Conservation (phyloP, 2,797 vertebrate species). For the Phalanger gymnotis region DNA sequence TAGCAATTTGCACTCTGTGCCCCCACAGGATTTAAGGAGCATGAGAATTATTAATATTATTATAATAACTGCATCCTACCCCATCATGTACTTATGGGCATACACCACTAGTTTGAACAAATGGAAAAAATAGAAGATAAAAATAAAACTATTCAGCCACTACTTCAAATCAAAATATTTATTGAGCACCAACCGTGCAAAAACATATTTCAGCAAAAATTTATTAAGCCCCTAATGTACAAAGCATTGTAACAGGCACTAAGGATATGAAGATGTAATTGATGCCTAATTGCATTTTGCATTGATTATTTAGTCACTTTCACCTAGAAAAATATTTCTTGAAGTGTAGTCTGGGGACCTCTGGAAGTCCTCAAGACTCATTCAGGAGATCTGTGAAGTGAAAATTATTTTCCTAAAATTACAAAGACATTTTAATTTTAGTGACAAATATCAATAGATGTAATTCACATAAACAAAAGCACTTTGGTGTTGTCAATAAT, state of each 20-base stretch:
- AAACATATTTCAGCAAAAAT: background rate
- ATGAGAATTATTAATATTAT: background rate
- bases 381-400: background rate
- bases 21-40: background rate
- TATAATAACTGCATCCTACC: background rate
- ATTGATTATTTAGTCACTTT: background rate
- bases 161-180: background rate
- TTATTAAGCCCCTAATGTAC: background rate
- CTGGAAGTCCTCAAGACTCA: background rate
- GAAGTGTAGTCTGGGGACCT: background rate
- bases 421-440: background rate
- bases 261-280: background rate
- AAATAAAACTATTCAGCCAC: background rate
- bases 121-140: background rate
- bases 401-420: background rate
- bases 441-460: background rate
- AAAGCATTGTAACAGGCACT: background rate
- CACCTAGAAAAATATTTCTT: background rate
- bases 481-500: background rate
- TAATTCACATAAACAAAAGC: background rate
- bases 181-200: background rate
- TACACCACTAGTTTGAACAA: background rate
- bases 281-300: background rate
- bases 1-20: background rate
- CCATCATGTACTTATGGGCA: background rate